phyloP scores from a whole-genome alignment of 2,888 invertebrate genomes.

The Helobdella robusta region DNA sequence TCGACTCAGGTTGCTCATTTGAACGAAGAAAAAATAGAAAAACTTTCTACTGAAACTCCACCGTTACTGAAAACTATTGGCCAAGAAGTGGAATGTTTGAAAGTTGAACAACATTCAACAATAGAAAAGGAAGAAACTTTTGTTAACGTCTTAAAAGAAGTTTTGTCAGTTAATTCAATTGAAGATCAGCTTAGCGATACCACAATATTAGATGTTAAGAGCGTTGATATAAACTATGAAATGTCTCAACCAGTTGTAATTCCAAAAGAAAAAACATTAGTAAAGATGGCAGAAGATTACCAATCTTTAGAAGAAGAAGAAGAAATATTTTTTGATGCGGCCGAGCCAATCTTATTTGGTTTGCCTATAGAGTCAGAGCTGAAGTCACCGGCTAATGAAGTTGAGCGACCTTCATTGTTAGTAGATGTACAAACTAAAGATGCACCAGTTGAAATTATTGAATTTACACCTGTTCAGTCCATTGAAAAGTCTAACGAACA shows the following conservation, averaged over 20 bases:
- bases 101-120: conserved; percentile 26
- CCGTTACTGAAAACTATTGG: conserved; percentile 32
- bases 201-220: conserved; percentile 11
- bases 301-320: conserved; percentile 34
- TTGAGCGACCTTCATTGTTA: conserved; percentile 18
- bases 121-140: conserved; percentile 12
- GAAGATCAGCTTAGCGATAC: conserved; percentile 27
- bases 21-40: conserved; percentile 34
- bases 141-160: conserved; percentile 23
- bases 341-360: conserved; percentile 31
- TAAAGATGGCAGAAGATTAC: conserved; percentile 28
- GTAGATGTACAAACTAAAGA: conserved; percentile 23
- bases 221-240: conserved; percentile 24
- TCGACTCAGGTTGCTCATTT: conserved; percentile 29
- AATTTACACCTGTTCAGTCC: conserved; percentile 16
- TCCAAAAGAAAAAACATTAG: conserved; percentile 24
- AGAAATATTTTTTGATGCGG: conserved; percentile 33
- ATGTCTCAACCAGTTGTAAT: conserved; percentile 16
- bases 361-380: conserved; percentile 28
- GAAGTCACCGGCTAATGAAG: conserved; percentile 19
- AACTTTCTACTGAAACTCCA: conserved; percentile 30
- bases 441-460: conserved; percentile 28
- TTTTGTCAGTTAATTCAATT: conserved; percentile 27
- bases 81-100: conserved; percentile 27
- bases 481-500: conserved; percentile 31